Evolutionary conservation across 2,888 invertebrate species (phyloP), one percentile per base, ranked within the genome.

Genomic region (Taphrorychus bicolor): DNA sequence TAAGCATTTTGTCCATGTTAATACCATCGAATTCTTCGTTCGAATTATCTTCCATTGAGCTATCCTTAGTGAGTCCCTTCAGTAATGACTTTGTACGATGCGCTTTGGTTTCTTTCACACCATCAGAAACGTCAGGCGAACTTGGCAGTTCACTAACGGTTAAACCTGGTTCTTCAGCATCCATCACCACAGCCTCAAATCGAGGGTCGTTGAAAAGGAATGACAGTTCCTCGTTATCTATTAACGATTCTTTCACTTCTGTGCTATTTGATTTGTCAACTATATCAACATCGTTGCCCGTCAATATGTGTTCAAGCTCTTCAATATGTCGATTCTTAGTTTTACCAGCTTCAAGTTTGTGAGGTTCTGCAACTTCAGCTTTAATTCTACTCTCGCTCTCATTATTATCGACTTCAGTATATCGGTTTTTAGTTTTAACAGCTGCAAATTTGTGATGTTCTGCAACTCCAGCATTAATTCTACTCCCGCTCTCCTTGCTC

Each of bases 201-300:
- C 62, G 42, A 14, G 62, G 56, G 23, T 62, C 62, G 14, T 62
- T 32, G 19, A 62, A 62, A 18, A 62, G 56, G 56, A 62, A 62
- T 19, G 56, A 45, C 17, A 62, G 32, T 54, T 62, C 62, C 17
- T 62, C 22, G 32, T 62, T 56, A 7, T 59, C 9, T 23, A 51
- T 11, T 19, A 40, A 7, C 11, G 49, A 51, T n/a, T 5, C 7
- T n/a, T n/a, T 7, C 14, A 45, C 9, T 14, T 45, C 14, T 1
- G 9, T 14, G 11, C 2, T 14, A 5, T 45, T 45, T 45, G 45
- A n/a, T 17, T 45, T 11, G 45, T 5, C 9, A 2, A 5, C 11
- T 5, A 14, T 14, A 5, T 45, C 17, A 45, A 4, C 23, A 21
- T 18, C 53, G n/a, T 53, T 18, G 4, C 56, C 56, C 48, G 45